Percentiles rank a stretch among this genome's conserved stretches.
These are phyloP conservation scores for Ptychochromis oligacanthus DNA, from an alignment of 2,113 vertebrate species.

Conservation along the genomic window DNA sequence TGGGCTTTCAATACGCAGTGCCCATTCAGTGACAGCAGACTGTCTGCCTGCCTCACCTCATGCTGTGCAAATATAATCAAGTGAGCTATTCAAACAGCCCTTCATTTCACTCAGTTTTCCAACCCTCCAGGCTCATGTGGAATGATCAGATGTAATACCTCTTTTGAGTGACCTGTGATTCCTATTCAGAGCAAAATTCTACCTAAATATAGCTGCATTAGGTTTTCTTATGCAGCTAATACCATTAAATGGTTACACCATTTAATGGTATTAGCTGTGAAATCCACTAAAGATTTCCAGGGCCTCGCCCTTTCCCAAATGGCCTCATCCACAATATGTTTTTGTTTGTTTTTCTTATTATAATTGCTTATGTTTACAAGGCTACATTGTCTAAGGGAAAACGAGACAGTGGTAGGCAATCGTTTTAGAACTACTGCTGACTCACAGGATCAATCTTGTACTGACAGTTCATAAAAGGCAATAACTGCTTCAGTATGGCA, in stretches of 20 bases:
- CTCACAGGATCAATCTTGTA: neutral
- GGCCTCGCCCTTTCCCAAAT: neutral
- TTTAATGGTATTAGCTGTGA: neutral
- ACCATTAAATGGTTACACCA: neutral
- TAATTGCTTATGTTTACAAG: neutral
- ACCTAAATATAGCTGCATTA: neutral
- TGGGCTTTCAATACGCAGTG: constrained; percentile 47
- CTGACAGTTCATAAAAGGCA: neutral
- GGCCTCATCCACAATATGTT: neutral
- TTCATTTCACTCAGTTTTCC: constrained; percentile 27
- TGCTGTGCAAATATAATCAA: constrained; percentile 52
- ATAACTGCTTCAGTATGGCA: neutral
- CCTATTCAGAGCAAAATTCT: neutral
- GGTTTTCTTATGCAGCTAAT: neutral
- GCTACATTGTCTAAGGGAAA: neutral
- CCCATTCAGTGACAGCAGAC: constrained; percentile 43
- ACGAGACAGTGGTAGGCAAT: neutral
- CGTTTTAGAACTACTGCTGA: constrained; percentile 2
- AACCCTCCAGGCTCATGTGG: constrained; percentile 4
- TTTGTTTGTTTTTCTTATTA: neutral
- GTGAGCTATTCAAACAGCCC: constrained; percentile 39
- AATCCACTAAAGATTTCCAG: neutral
- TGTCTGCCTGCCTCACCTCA: constrained; percentile 44
- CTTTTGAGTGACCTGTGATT: constrained; percentile 1
- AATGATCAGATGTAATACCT: constrained; percentile 1